Conservation (phyloP, 2,113 vertebrate genomes). For the Pterocles orientalis region DNA sequence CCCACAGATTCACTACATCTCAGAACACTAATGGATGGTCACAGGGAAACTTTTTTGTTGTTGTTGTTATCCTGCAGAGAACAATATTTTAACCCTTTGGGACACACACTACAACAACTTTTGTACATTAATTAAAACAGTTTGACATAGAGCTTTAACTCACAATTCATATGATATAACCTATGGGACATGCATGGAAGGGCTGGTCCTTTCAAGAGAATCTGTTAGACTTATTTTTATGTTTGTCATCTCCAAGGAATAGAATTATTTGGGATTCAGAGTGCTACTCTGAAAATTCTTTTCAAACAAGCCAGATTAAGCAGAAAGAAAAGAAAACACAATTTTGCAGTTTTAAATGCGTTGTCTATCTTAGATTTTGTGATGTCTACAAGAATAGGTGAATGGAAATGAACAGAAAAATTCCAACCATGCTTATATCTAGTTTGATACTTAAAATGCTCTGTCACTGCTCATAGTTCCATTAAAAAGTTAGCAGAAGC, state of each 20-base stretch:
- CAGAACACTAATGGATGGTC: not conserved
- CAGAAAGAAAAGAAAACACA: not conserved
- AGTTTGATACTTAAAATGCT: not conserved
- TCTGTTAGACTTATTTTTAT: not conserved
- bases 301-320: not conserved
- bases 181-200: not conserved
- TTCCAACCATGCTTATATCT: not conserved
- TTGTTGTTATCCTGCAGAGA: not conserved
- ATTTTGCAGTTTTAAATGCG: not conserved
- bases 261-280: not conserved
- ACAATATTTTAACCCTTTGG: not conserved
- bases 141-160: not conserved
- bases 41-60: not conserved
- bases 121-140: not conserved
- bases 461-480: not conserved
- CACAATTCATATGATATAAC: not conserved
- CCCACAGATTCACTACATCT: not conserved
- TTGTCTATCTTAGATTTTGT: not conserved
- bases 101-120: not conserved
- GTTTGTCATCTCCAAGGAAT: not conserved
- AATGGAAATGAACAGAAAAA: not conserved
- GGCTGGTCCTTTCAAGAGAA: fast-evolving
- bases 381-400: not conserved
- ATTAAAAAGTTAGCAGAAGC: not conserved
- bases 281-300: not conserved